A percentile compares a stretch with the other conserved stretches of the same genome.
phyloP scores from a whole-genome alignment of 2,888 invertebrate genomes.

The Polymixis flavicincta region DNA sequence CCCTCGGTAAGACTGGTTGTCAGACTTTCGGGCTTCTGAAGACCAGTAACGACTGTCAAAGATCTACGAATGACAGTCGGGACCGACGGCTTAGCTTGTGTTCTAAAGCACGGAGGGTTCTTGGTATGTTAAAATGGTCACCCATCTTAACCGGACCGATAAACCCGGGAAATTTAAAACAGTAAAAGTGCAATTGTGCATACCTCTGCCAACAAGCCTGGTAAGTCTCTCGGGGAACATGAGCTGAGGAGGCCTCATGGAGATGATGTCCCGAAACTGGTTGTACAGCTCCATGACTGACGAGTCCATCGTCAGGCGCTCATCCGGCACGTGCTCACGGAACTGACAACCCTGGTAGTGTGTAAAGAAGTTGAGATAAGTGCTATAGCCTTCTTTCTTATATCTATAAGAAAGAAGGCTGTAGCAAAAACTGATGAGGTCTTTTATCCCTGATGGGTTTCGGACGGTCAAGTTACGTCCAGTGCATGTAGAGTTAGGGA shows the following conservation, averaged over 20 bases:
- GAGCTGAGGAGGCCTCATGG: constrained; percentile 92
- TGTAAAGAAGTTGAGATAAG: neutral
- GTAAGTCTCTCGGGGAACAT: constrained; percentile 93
- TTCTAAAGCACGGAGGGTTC: too few relatives aligned
- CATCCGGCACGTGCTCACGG: constrained; percentile 93
- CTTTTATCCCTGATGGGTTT: neutral
- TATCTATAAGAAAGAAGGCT: too few relatives aligned
- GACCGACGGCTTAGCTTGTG: too few relatives aligned
- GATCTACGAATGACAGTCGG: too few relatives aligned
- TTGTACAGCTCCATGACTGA: constrained; percentile 92
- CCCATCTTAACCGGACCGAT: too few relatives aligned
- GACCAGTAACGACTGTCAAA: too few relatives aligned
- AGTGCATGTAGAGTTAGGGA: neutral
- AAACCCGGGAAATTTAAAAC: neutral
- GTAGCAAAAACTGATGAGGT: neutral
- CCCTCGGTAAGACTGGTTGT: too few relatives aligned
- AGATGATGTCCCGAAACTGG: constrained; percentile 90
- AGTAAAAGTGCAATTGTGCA: constrained; percentile 8
- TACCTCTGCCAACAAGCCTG: constrained; percentile 91
- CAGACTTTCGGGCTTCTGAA: too few relatives aligned
- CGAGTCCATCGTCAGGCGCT: constrained; percentile 92
- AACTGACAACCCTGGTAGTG: constrained; percentile 93
- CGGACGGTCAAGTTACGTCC: neutral
- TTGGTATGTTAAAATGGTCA: too few relatives aligned
- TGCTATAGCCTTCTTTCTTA: too few relatives aligned